Evolutionary conservation across 2,113 vertebrate genomes (phyloP).

Genomic region (Heptranchias perlo): DNA sequence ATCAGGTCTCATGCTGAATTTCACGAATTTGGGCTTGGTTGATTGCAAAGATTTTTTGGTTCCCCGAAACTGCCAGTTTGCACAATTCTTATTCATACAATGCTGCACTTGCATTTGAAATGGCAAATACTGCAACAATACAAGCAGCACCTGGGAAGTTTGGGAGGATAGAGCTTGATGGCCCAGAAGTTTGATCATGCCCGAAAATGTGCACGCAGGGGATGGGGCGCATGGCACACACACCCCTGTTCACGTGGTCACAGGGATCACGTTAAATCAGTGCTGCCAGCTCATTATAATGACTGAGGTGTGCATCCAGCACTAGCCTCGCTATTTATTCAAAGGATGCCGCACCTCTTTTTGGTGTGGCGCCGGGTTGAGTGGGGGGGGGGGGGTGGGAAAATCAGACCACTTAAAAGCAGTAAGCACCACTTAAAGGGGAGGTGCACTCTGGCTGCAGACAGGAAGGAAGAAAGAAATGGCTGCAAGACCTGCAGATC

Average conservation of each 20-base stretch:
- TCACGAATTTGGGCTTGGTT: neutral
- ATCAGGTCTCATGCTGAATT: neutral
- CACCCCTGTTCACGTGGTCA: neutral
- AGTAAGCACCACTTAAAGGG: no score
- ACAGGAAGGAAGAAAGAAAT: neutral
- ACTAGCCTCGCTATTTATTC: neutral
- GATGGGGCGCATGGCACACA: neutral
- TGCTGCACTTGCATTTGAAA: neutral
- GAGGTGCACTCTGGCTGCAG: no score
- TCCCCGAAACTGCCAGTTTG: neutral
- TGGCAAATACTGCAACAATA: neutral
- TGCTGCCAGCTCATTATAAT: neutral
- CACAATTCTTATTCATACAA: neutral
- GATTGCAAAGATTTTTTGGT: neutral
- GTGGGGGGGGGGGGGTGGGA: no score
- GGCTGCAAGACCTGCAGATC: neutral
- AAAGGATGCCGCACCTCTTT: no score
- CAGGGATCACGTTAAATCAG: neutral
- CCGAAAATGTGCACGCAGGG: neutral
- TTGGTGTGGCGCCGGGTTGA: no score
- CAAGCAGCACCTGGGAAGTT: neutral
- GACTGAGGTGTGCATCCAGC: neutral
- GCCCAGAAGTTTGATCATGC: neutral
- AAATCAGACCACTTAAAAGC: no score
- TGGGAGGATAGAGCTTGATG: neutral